Percentiles rank a stretch among this genome's conserved stretches.
phyloP scores from a whole-genome alignment of 2,113 vertebrate species.

The Eublepharis macularius region DNA sequence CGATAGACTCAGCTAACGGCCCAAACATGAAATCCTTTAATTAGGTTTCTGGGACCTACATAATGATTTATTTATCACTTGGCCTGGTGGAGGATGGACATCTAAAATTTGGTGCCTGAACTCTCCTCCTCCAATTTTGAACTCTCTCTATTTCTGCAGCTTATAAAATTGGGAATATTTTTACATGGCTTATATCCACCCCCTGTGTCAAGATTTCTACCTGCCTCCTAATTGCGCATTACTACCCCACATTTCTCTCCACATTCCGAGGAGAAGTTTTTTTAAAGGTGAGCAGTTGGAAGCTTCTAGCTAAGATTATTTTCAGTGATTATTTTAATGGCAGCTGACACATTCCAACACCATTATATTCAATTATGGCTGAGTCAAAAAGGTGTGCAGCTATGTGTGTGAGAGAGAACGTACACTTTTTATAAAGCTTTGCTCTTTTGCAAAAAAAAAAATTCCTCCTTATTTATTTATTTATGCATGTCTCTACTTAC shows the following conservation, averaged over 20 bases:
- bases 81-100: too few species aligned
- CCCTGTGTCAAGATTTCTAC: neutral
- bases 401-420: too few species aligned
- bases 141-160: too few species aligned
- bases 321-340: neutral
- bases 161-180: too few species aligned
- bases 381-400: neutral
- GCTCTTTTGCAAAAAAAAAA: neutral
- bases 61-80: too few species aligned
- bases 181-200: neutral
- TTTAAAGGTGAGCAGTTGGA: neutral
- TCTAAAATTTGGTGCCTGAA: too few species aligned
- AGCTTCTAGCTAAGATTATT: neutral
- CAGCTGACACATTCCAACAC: neutral
- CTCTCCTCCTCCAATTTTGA: too few species aligned
- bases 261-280: too few species aligned
- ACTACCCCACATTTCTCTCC: too few species aligned
- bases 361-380: neutral
- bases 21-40: too few species aligned
- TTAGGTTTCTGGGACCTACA: too few species aligned
- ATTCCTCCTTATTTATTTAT: neutral
- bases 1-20: too few species aligned
- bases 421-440: neutral
- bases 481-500: neutral
- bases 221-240: neutral